phyloP scores from a whole-genome alignment of 2,888 invertebrate species.

The Troglohyphantes excavatus region DNA sequence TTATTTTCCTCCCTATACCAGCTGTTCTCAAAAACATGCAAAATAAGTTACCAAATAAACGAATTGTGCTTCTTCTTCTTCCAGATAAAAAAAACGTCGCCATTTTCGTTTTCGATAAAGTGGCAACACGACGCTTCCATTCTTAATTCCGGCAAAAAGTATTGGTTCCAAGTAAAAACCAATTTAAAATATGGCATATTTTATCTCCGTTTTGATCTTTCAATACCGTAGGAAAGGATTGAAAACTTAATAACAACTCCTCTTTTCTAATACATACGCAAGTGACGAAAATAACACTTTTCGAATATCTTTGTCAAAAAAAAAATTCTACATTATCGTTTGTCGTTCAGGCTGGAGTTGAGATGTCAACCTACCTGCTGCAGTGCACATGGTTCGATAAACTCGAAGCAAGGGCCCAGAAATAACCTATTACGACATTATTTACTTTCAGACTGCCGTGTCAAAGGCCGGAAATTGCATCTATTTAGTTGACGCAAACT shows the following conservation, averaged over 20 bases:
- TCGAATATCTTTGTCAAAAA: neutral
- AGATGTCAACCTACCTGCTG: conserved; percentile 17
- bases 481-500: conserved; percentile 1
- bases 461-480: conserved; percentile 61
- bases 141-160: conserved; percentile 27
- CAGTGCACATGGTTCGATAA: conserved; percentile 32
- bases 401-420: conserved; percentile 5
- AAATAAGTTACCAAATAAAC: conserved; percentile 52
- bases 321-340: conserved; percentile 56
- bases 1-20: conserved; percentile 41
- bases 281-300: conserved; percentile 29
- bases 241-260: neutral
- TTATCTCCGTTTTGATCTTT: conserved; percentile 39
- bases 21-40: conserved; percentile 39
- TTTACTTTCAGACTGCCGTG: conserved; percentile 55
- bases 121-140: conserved; percentile 49
- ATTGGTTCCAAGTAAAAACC: conserved; percentile 23
- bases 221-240: neutral
- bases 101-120: conserved; percentile 36
- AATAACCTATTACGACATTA: conserved; percentile 51
- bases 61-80: conserved; percentile 22
- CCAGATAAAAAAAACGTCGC: conserved; percentile 29
- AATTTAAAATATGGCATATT: conserved; percentile 61
- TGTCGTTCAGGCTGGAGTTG: conserved; percentile 25
- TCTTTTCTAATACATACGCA: conserved; percentile 5